These are phyloP conservation scores for Elephas maximus DNA, from an alignment of 2,113 vertebrate genomes.

Conservation along the genomic window DNA sequence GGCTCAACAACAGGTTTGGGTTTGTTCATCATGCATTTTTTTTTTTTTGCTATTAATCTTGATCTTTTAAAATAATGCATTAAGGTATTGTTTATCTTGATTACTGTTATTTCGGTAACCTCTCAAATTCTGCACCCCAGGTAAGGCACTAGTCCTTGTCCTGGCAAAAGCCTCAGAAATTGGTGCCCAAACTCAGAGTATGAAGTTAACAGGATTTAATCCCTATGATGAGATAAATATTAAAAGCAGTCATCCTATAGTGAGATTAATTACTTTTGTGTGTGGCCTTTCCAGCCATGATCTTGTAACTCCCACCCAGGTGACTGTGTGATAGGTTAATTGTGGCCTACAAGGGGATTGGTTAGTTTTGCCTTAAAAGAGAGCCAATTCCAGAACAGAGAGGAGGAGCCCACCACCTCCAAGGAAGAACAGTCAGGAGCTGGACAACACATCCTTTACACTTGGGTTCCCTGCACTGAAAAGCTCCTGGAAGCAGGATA, in stretches of 20 bases:
- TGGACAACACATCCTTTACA: too few relatives aligned
- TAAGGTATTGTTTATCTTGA: conserved; percentile 48
- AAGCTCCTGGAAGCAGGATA: too few relatives aligned
- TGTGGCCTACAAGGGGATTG: too few relatives aligned
- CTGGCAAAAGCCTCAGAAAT: background rate
- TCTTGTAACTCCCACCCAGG: too few relatives aligned
- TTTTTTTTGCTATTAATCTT: background rate
- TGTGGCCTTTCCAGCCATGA: too few relatives aligned
- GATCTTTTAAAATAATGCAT: background rate
- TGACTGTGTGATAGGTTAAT: too few relatives aligned
- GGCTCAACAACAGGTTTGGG: background rate
- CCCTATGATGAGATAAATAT: background rate
- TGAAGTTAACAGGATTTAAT: conserved; percentile 39
- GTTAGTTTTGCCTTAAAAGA: too few relatives aligned
- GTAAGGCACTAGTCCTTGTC: background rate
- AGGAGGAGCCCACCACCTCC: too few relatives aligned
- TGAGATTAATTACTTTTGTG: too few relatives aligned
- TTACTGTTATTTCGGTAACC: background rate
- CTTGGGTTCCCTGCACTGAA: too few relatives aligned
- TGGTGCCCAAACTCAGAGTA: conserved; percentile 4
- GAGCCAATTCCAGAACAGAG: too few relatives aligned
- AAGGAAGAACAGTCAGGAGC: too few relatives aligned
- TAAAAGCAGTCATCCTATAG: background rate
- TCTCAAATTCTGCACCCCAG: background rate
- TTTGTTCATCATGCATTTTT: background rate